Percentiles rank a stretch among this genome's conserved stretches.
These are phyloP conservation scores for Sebastes itinus DNA, from an alignment of 2,797 vertebrate genomes.

Conservation along the genomic window DNA sequence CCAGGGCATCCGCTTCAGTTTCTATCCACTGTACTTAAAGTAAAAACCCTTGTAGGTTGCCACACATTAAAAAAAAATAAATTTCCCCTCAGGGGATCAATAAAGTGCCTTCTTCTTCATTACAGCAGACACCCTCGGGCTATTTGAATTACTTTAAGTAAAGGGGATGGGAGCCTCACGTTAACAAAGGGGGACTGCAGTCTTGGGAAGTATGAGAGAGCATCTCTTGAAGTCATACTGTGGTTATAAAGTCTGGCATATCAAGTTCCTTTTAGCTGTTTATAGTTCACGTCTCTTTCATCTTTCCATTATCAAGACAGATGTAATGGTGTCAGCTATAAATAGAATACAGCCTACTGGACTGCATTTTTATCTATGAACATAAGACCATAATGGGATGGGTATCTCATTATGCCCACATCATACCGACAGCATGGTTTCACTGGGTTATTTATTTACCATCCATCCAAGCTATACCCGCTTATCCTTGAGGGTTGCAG, in stretches of 20 bases:
- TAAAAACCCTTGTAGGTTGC: neutral
- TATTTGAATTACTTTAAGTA: slow-evolving; percentile 10
- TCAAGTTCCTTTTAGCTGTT: slow-evolving; percentile 31
- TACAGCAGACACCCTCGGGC: slow-evolving; percentile 9
- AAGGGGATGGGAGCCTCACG: neutral
- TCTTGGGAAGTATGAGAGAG: slow-evolving; percentile 29
- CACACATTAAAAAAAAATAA: neutral
- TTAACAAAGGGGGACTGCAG: slow-evolving; percentile 22
- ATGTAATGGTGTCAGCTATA: neutral
- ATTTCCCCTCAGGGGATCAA: too few relatives aligned
- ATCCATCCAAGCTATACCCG: neutral
- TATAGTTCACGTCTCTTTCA: slow-evolving; percentile 33
- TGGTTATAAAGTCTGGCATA: slow-evolving; percentile 5
- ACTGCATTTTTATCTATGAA: slow-evolving; percentile 19
- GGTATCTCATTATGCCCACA: neutral
- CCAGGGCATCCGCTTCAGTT: slow-evolving; percentile 1
- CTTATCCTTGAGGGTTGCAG: neutral
- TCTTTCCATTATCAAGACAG: slow-evolving; percentile 13
- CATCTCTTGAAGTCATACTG: slow-evolving; percentile 1
- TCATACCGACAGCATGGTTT: neutral
- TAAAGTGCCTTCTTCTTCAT: too few relatives aligned
- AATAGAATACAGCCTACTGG: neutral
- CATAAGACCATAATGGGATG: slow-evolving; percentile 12
- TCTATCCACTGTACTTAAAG: neutral
- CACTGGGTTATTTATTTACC: neutral